Conservation (phyloP, 2,113 vertebrate species). For the Connochaetes taurinus region DNA sequence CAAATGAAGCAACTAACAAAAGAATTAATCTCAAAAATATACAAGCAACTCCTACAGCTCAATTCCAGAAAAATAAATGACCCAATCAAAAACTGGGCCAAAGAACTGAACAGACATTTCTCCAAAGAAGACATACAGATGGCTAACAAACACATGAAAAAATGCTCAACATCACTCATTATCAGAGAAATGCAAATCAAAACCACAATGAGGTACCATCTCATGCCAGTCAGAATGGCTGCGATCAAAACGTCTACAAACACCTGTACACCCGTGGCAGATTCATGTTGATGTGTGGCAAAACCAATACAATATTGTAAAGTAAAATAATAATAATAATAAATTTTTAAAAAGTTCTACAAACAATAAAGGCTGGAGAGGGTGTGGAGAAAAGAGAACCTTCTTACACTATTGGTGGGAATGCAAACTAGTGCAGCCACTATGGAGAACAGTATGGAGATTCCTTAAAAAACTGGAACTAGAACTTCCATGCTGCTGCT, state of each 20-base stretch:
- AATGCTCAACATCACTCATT: not conserved
- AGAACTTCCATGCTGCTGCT: not conserved
- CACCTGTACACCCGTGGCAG: rapidly evolving
- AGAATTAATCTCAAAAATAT: not conserved
- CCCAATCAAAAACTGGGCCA: not conserved
- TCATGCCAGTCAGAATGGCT: rapidly evolving
- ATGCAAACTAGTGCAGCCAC: not conserved
- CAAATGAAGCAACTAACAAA: not conserved
- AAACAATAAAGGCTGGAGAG: not conserved
- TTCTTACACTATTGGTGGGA: not conserved
- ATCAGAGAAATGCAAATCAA: not conserved
- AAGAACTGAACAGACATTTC: not conserved
- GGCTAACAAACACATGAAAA: not conserved
- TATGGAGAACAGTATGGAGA: not conserved
- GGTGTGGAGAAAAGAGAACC: not conserved
- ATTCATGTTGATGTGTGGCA: too few species aligned
- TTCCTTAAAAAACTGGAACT: not conserved
- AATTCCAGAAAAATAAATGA: not conserved
- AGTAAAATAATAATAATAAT: too few species aligned
- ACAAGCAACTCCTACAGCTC: not conserved
- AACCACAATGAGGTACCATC: not conserved
- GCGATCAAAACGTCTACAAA: not conserved
- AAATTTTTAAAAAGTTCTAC: not conserved
- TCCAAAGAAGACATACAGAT: not conserved
- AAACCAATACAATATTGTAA: too few species aligned